Base-by-base conservation (phyloP, 2,113 vertebrate genomes). In the Sapajus apella region DNA sequence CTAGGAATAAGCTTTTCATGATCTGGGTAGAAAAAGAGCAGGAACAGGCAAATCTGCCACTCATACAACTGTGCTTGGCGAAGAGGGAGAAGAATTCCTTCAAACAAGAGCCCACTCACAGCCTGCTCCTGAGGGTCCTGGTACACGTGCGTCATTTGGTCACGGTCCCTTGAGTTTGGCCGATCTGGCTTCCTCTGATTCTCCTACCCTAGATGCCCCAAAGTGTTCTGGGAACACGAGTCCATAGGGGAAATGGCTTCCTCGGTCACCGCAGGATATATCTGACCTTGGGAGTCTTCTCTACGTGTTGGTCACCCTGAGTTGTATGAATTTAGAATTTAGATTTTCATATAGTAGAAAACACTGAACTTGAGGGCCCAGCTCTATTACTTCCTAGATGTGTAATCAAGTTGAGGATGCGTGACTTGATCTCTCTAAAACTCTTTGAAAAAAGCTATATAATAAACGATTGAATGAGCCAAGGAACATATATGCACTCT, bases 401-500 rank as follows among this genome's bases (percentile, higher is more conserved):
- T 47, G 17, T 93, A 68, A 87, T 73, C 40, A 80, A 94, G 35
- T 73, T 61, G 61, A 94, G 30, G 50, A 75, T 70, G 66, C 45
- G 30, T 58, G 76, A 13, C 52, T 87, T 91, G 61, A 61, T 83
- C 61, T 84, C 30, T 40, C 45, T 82, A 68, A 96, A 75, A 43
- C 3, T 76, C 50, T 87, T 84, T 87, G 47, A 20, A 92, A 52
- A 76, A 96, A 56, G 13, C 25, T 32, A 50, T 56, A 8, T 43
- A 76, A 68, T 1, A 20, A 90, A 52, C n/a, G 45, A 25, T 47
- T 58, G 20, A n/a, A 30, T n/a, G 6, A 64, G 35, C 45, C 80
- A 75, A 77, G 72, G 88, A n/a, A 84, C 92, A 96, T 85, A 52
- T 90, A 56, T 61, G 18, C 7, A 9, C 47, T 52, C 16, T 83